Conservation (phyloP, 1,140 invertebrate species). For the Lasioglossum baleicum region DNA sequence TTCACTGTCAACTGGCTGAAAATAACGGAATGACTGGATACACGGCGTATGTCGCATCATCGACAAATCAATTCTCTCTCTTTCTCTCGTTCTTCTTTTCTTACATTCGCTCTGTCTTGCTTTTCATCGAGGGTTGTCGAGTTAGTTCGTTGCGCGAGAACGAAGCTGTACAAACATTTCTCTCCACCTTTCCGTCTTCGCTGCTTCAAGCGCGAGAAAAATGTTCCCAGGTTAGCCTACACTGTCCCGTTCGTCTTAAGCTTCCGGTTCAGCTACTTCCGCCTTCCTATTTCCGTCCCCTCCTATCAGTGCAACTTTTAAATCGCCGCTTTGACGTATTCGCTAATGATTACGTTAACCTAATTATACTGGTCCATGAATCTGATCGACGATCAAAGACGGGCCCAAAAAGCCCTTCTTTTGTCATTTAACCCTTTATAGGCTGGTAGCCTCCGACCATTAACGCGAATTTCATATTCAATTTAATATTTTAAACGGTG, state of each 20-base stretch:
- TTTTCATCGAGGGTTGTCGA: slow-evolving; percentile 21
- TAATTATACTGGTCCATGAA: slow-evolving; percentile 36
- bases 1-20: slow-evolving; percentile 35
- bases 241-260: neutral
- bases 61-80: slow-evolving; percentile 10
- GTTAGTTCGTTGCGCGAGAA: slow-evolving; percentile 28
- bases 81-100: too few relatives aligned
- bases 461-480: too few relatives aligned
- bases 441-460: too few relatives aligned
- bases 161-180: slow-evolving; percentile 12
- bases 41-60: slow-evolving; percentile 28
- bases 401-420: neutral
- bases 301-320: slow-evolving; percentile 16
- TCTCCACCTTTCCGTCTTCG: neutral
- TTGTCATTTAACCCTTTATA: too few relatives aligned
- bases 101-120: too few relatives aligned
- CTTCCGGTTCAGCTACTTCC: slow-evolving; percentile 20
- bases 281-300: slow-evolving; percentile 26
- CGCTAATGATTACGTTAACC: slow-evolving; percentile 55
- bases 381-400: slow-evolving; percentile 12
- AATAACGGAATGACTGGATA: slow-evolving; percentile 55
- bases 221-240: slow-evolving; percentile 1
- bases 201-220: neutral
- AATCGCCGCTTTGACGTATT: slow-evolving; percentile 33
- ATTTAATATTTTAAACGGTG: too few relatives aligned